Conservation (phyloP, 2,888 invertebrate species). For the Horisme vitalbata region DNA sequence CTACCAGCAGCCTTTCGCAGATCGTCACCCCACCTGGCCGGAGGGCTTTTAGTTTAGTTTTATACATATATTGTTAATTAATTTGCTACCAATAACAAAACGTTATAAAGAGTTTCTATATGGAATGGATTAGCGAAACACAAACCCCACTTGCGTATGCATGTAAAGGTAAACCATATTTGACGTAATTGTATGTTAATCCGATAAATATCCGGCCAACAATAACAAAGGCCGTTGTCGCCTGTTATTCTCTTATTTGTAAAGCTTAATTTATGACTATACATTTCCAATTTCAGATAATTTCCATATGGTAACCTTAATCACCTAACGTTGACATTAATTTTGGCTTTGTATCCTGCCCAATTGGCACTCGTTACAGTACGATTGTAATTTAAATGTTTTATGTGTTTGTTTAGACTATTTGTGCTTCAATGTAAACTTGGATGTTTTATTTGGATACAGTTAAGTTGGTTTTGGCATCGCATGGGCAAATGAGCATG, state of each 20-base stretch:
- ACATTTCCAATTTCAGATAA: slow-evolving; percentile 46
- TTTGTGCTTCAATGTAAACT: slow-evolving; percentile 17
- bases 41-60: too few relatives aligned
- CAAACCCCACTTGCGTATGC: not conserved
- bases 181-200: slow-evolving; percentile 18
- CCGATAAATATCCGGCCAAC: slow-evolving; percentile 22
- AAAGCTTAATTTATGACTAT: slow-evolving; percentile 48
- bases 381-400: slow-evolving; percentile 28
- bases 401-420: slow-evolving; percentile 21
- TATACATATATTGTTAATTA: too few relatives aligned
- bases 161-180: slow-evolving; percentile 13
- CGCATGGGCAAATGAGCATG: slow-evolving; percentile 4
- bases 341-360: slow-evolving; percentile 47
- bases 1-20: too few relatives aligned
- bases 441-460: slow-evolving; percentile 13
- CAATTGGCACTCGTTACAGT: slow-evolving; percentile 47
- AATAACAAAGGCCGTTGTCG: slow-evolving; percentile 34
- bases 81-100: too few relatives aligned
- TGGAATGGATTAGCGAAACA: not conserved
- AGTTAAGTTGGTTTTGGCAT: slow-evolving; percentile 7
- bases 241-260: slow-evolving; percentile 40
- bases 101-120: too few relatives aligned
- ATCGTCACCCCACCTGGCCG: too few relatives aligned
- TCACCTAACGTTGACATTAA: slow-evolving; percentile 56
- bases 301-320: slow-evolving; percentile 54